These are phyloP conservation scores for Gobio gobio DNA, from an alignment of 2,113 vertebrate genomes.

Conservation along the genomic window DNA sequence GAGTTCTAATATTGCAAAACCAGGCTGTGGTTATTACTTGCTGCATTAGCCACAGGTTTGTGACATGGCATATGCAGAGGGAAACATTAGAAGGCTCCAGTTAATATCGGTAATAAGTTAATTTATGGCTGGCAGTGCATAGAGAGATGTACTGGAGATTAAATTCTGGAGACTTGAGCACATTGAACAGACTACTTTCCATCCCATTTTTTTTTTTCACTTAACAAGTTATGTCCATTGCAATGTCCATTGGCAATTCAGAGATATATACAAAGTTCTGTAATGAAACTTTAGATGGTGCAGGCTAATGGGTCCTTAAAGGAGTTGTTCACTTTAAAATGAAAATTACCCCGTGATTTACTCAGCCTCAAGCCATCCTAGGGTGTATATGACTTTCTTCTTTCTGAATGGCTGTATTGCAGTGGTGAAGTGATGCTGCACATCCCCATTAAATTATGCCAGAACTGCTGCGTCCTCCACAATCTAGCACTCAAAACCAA, in stretches of 20 bases:
- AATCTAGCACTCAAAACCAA: not conserved
- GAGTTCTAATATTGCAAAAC: not conserved
- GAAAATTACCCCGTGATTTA: no score
- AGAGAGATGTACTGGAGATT: not conserved
- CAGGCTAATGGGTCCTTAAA: no score
- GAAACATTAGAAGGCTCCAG: slow-evolving; percentile 1
- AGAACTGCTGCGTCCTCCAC: not conserved
- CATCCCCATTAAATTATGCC: not conserved
- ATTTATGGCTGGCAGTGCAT: not conserved
- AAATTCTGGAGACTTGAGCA: not conserved
- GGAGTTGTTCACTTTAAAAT: no score
- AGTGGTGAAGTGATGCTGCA: not conserved
- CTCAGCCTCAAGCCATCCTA: no score
- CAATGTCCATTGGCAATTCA: not conserved
- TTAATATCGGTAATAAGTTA: not conserved
- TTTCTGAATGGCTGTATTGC: not conserved
- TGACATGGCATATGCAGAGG: not conserved
- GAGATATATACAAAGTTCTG: no score
- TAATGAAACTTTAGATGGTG: no score
- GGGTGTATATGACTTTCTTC: no score
- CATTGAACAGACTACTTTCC: not conserved
- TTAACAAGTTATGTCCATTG: not conserved
- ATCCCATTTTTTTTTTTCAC: not conserved
- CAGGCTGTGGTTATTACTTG: slow-evolving; percentile 3
- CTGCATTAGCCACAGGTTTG: not conserved